Evolutionary conservation across 2,888 invertebrate species (phyloP), one percentile per base, ranked within the genome.

Genomic region (Oxyscelio sp.): DNA sequence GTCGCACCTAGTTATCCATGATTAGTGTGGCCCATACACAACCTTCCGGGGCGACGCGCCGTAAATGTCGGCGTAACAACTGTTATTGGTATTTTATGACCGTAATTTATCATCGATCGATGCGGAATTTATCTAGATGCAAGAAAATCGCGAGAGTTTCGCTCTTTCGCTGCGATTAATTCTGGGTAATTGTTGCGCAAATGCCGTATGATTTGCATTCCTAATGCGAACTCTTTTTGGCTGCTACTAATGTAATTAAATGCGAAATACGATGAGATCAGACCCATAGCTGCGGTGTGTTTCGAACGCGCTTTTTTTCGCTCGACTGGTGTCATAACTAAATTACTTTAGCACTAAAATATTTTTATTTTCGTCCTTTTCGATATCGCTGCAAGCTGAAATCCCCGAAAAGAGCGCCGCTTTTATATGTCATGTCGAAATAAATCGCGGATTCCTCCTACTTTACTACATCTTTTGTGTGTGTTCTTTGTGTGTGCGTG

Each of bases 1-100:
- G 84, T 87, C 81, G 74, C 61, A 65, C 61, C 80, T 70, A 85
- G 80, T 87, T 85, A 87, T 85, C 80, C 84, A 21, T 80, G 85
- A 87, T 87, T 87, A 87, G 84, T 83, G 83, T 73, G 73, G 82
- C 38, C 83, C 71, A 40, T 56, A 77, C 77, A 73, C 80, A 80
- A 52, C 56, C 84, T 65, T 82, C 73, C 79, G 73, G 50, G 56
- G 65, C 74, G 70, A 85, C 65, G 75, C 63, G 56, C 74, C 83
- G 74, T 85, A 84, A 85, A 82, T 45, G 71, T 87, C 82, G 71
- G 40, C 71, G 52, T 82, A 85, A 83, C 83, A 85, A 85, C 80
- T 85, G 77, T 61, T 75, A 77, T 68, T 77, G 73, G 66, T 66
- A 56, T 54, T 83, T 80, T 85, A 83, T 77, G 52, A 19, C 15